These are phyloP conservation scores for Lepidurus arcticus DNA, from an alignment of 1,140 invertebrate species.

Conservation along the genomic window DNA sequence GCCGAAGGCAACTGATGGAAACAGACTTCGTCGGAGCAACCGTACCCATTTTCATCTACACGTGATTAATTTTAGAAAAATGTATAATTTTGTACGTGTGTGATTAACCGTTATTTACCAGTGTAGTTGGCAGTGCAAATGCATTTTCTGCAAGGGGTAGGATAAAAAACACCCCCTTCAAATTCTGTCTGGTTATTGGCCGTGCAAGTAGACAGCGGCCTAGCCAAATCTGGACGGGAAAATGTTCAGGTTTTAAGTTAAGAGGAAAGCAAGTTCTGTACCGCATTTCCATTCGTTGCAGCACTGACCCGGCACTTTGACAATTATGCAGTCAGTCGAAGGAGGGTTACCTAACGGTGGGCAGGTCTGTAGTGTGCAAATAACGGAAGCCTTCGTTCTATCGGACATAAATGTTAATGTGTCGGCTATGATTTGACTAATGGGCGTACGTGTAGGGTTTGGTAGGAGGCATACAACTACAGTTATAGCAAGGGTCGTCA, in stretches of 20 bases:
- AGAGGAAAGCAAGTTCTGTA: background rate
- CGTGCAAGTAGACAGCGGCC: background rate
- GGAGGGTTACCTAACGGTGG: background rate
- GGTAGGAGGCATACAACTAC: constrained; percentile 33
- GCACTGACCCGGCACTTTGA: background rate
- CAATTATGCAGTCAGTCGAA: background rate
- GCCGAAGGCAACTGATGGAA: background rate
- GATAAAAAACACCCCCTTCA: background rate
- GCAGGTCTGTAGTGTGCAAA: background rate
- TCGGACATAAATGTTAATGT: background rate
- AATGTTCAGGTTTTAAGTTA: background rate
- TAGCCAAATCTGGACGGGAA: background rate
- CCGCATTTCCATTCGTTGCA: background rate
- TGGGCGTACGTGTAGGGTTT: background rate
- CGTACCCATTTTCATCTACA: constrained; percentile 17
- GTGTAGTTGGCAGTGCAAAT: constrained; percentile 26
- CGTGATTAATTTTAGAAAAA: background rate
- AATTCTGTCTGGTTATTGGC: background rate
- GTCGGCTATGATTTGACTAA: background rate
- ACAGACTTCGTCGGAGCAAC: constrained; percentile 30
- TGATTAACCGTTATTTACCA: background rate
- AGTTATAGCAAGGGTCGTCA: constrained; percentile 35
- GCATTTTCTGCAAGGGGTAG: constrained; percentile 27
- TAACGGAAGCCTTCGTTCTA: background rate
- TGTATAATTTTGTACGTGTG: background rate